Evolutionary conservation across 2,888 invertebrate genomes (phyloP), one percentile per base, ranked within the genome.

Genomic region (Eutolmus rufibarbis): DNA sequence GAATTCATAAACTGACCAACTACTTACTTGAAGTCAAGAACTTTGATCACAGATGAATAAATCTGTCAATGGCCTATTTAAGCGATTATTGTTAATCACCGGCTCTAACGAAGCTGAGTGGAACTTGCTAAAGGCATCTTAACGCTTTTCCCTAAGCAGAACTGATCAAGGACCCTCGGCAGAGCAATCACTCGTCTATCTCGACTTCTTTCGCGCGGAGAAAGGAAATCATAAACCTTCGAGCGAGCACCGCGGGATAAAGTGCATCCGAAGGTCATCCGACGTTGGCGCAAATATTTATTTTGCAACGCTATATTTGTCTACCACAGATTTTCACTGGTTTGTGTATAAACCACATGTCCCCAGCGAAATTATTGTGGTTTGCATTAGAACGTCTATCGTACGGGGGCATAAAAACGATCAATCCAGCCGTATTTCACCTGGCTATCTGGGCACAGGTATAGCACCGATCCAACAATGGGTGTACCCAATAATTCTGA

Each of bases 401-500:
- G 51, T n/a, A 51, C 7, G 51, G 51, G n/a, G 51, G 51, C 51
- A 51, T 51, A 51, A 81, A 81, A 66, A 23, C 57, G 28, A 82
- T 34, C 82, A 23, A 82, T 66, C 5, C 28, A 82, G 14, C 40
- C 51, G 34, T 82, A 82, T 66, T 57, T 82, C 57, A 82, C 57
- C 51, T n/a, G 34, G 28, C 34, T 66, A 66, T 66, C 66, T 66
- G 66, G 28, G 23, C 19, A 66, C 28, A 28, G 40, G 51, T 79
- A 31, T 28, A 79, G 43, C 51, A 57, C 82, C 82, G 40, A 31
- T 66, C n/a, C 56, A 66, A 82, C 82, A 82, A 82, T 82, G 51
- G 82, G 82, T 82, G 82, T 82, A 57, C 82, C 82, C 82, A 82
- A 82, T 82, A 82, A 82, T 82, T 82, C 82, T 56, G 82, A 57